phyloP scores from a whole-genome alignment of 2,797 vertebrate species.

The Adelosebastes latens region DNA sequence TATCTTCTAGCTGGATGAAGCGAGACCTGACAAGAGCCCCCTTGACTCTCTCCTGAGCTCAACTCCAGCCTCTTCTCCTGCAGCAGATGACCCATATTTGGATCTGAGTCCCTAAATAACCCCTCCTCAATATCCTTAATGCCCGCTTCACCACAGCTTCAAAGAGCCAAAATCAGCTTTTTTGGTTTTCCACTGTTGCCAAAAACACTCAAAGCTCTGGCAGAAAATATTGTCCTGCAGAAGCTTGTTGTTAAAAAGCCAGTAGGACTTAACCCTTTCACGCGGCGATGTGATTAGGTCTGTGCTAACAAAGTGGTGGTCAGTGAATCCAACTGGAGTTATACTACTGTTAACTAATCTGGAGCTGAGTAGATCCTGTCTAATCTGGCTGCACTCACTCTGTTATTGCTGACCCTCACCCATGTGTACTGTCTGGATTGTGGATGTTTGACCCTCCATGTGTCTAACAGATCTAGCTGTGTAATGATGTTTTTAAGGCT shows the following conservation, averaged over 20 bases:
- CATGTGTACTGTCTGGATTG: background rate
- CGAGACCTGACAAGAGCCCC: too few relatives aligned
- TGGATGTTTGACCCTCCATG: background rate
- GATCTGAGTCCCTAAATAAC: too few relatives aligned
- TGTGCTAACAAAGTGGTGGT: background rate
- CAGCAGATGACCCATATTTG: too few relatives aligned
- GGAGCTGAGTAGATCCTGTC: background rate
- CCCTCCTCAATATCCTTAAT: too few relatives aligned
- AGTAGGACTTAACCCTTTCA: background rate
- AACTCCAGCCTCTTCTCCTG: too few relatives aligned
- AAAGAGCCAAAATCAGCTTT: too few relatives aligned
- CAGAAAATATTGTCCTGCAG: too few relatives aligned
- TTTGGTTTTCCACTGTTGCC: too few relatives aligned
- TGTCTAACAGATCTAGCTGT: background rate
- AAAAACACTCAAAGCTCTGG: too few relatives aligned
- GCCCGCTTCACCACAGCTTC: too few relatives aligned
- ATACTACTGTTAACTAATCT: background rate
- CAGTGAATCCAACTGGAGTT: background rate
- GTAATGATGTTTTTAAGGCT: background rate
- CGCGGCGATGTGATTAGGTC: background rate
- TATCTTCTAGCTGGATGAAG: too few relatives aligned
- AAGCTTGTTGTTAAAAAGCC: background rate
- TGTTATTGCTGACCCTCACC: background rate
- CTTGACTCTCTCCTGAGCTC: too few relatives aligned
- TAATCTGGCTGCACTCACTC: background rate